Conservation (phyloP, 2,888 invertebrate genomes). For the Philereme transversata region DNA sequence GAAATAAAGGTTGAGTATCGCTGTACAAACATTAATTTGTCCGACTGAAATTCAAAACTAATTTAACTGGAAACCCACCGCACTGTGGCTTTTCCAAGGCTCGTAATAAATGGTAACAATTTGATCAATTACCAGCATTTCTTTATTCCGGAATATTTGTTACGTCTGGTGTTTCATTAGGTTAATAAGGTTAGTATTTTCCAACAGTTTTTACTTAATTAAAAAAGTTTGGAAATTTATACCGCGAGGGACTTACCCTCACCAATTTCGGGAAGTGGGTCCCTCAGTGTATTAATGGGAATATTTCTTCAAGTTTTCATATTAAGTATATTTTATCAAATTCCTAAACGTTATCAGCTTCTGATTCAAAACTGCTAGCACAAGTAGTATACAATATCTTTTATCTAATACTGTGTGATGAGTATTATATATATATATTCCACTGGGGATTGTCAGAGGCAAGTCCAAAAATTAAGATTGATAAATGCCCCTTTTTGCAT, state of each 20-base stretch:
- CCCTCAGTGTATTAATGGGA: background rate
- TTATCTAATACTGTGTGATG: no score
- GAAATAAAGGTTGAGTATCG: background rate
- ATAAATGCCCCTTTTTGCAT: no score
- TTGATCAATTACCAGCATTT: slow-evolving; percentile 22
- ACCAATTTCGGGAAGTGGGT: background rate
- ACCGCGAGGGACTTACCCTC: background rate
- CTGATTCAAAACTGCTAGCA: no score
- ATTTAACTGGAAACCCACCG: slow-evolving; percentile 21
- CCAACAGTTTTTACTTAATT: background rate
- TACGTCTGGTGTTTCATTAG: background rate
- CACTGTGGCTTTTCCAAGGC: slow-evolving; percentile 8
- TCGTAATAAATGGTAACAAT: slow-evolving; percentile 25
- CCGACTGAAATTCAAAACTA: slow-evolving; percentile 16
- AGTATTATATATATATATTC: no score
- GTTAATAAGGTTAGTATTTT: background rate
- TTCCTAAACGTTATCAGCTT: no score
- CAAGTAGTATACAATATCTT: no score
- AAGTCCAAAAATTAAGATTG: no score
- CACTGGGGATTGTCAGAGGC: no score
- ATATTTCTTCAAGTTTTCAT: background rate
- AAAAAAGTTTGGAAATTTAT: background rate
- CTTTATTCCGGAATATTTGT: background rate
- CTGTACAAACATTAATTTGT: slow-evolving; percentile 18
- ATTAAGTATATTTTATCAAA: no score